phyloP scores from a whole-genome alignment of 2,113 vertebrate genomes.

The Ranitomeya imitator region DNA sequence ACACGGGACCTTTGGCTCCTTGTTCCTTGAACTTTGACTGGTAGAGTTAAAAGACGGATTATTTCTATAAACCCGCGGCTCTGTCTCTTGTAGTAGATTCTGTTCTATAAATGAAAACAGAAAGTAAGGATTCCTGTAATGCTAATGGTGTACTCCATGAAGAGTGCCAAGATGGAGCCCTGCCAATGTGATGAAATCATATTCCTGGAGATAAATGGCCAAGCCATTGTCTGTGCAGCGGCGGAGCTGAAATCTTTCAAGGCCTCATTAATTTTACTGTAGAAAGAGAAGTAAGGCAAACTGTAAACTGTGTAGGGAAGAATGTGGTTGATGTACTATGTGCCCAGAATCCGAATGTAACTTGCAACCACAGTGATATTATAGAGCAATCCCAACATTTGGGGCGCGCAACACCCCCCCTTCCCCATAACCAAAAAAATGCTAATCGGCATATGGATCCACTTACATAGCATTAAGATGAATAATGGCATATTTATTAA shows the following conservation, averaged over 20 bases:
- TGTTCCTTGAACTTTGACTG: background rate
- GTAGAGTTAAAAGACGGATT: background rate
- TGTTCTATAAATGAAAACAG: constrained; percentile 13
- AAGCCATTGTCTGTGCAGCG: background rate
- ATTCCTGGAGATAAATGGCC: constrained; percentile 10
- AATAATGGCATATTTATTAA: background rate
- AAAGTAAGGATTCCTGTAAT: constrained; percentile 21
- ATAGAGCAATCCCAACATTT: background rate
- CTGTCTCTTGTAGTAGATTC: background rate
- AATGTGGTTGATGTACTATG: background rate
- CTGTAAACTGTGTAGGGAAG: background rate
- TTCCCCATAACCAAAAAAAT: no score
- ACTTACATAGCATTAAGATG: background rate
- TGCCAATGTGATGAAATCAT: constrained; percentile 31
- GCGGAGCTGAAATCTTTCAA: constrained; percentile 19
- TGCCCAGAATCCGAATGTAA: background rate
- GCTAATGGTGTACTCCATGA: background rate
- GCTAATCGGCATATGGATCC: no score
- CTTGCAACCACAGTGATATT: background rate
- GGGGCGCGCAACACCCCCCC: background rate
- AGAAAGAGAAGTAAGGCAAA: background rate
- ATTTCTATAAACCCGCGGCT: background rate
- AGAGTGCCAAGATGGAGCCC: background rate
- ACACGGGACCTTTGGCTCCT: no score
- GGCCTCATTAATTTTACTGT: constrained; percentile 7